Base-by-base conservation (phyloP, 2,888 invertebrate genomes). In the Calameuta pallipes region DNA sequence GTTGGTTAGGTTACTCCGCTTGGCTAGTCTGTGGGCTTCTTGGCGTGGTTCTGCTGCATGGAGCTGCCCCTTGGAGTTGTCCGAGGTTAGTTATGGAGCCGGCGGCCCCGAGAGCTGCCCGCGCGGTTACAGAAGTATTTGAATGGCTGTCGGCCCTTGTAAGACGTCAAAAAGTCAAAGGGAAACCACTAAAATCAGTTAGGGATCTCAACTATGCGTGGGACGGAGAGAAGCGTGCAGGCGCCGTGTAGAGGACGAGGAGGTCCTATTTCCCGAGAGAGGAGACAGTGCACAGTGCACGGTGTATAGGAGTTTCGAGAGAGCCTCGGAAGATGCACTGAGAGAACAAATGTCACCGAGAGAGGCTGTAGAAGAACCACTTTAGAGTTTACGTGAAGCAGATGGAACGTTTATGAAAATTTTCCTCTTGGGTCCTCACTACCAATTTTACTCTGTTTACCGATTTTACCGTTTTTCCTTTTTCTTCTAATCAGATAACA, bases 111-210 rank as follows among this genome's bases (percentile, higher is more conserved):
- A 77, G 76, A 74, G 80, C 81, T 82, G 82, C 82, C 80, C 86
- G 81, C 87, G 89, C 86, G 89, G 89, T 90, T 88, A 87, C 89
- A 89, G 87, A 90, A 91, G 89, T 90, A 91, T 90, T 90, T 87
- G 88, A 90, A 90, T 89, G 88, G 86, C 85, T 88, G 90, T 90
- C 87, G 90, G 89, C 87, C 89, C 90, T 89, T 90, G 90, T 90
- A 89, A 91, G 87, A 90, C 86, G 89, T 91, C 91, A 89, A 91
- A 91, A 90, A 91, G 91, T 90, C 90, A 90, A 90, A 90, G 89
- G 86, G 87, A 91, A 91, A 90, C 89, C 89, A 90, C 90, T 90
- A 90, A 91, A 91, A 91, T 91, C 90, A 89, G 90, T 90, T 90
- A 89, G 89, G 90, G 90, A 90, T 90, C 90, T 91, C 89, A 90